Conservation (phyloP, 2,797 vertebrate genomes). For the Nasua narica region DNA sequence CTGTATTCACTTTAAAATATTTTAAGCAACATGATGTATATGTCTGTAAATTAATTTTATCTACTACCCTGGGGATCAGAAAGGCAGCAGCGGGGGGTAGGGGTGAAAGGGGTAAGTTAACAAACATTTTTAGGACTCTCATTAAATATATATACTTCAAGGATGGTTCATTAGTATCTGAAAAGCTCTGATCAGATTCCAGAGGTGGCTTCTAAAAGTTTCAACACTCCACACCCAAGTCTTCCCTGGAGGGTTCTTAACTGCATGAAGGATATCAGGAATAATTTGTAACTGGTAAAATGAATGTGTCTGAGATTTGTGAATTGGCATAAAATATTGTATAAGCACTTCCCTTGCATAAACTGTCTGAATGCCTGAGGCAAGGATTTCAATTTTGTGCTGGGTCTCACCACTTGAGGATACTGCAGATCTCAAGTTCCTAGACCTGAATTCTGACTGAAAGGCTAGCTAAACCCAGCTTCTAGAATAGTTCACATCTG, state of each 20-base stretch:
- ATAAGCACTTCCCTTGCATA: neutral
- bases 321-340: neutral
- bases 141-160: neutral
- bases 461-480: neutral
- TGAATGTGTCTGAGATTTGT: neutral
- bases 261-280: neutral
- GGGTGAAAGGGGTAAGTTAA: neutral
- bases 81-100: no score
- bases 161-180: neutral
- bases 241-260: neutral
- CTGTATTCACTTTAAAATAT: neutral
- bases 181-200: neutral
- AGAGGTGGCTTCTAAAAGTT: neutral
- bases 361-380: neutral
- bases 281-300: neutral
- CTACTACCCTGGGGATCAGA: neutral
- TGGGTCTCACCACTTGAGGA: neutral
- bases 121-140: constrained; percentile 8
- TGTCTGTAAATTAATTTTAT: neutral
- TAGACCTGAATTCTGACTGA: neutral
- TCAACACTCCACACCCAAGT: neutral
- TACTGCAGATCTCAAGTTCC: neutral
- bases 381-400: neutral
- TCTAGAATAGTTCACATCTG: neutral
- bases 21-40: neutral